phyloP scores from a whole-genome alignment of 2,797 vertebrate genomes.

The Tinamus major region DNA sequence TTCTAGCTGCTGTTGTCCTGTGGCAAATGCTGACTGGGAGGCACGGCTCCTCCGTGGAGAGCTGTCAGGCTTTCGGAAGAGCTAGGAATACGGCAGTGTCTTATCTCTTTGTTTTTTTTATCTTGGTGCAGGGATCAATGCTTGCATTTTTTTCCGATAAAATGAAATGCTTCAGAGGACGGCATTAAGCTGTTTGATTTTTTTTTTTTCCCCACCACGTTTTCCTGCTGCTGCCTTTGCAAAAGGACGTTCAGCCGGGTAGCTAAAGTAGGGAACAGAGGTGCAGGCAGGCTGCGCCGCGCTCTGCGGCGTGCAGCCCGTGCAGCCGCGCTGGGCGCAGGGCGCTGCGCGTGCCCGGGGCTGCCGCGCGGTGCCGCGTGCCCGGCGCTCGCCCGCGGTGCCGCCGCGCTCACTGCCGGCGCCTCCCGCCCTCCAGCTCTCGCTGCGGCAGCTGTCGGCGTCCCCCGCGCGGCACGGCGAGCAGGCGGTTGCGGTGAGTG shows the following conservation, averaged over 20 bases:
- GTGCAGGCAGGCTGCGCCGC: not conserved
- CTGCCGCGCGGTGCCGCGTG: too few relatives aligned
- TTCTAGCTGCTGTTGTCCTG: not conserved
- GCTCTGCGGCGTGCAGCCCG: not conserved
- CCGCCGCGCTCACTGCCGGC: not conserved
- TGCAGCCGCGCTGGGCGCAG: too few relatives aligned
- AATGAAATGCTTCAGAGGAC: constrained; percentile 13
- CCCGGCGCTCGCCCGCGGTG: rapidly evolving
- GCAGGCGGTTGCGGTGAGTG: too few relatives aligned
- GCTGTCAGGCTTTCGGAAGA: not conserved
- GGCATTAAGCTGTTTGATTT: not conserved
- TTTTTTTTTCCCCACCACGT: not conserved
- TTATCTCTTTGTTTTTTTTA: not conserved
- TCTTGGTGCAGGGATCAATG: constrained; percentile 11
- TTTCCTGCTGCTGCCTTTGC: not conserved
- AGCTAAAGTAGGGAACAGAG: not conserved
- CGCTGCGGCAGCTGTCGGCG: constrained; percentile 88
- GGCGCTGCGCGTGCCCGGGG: too few relatives aligned
- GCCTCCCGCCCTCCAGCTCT: constrained; percentile 82
- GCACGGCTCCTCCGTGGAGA: rapidly evolving
- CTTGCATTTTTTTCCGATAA: constrained; percentile 19
- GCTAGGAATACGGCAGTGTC: not conserved
- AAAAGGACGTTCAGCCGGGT: not conserved
- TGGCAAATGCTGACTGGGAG: not conserved
- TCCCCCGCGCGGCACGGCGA: constrained; percentile 75